A percentile compares a stretch with the other conserved stretches of the same genome.
Conservation (phyloP, 92 coral and sea anemone genomes). For the Ricordea florida region DNA sequence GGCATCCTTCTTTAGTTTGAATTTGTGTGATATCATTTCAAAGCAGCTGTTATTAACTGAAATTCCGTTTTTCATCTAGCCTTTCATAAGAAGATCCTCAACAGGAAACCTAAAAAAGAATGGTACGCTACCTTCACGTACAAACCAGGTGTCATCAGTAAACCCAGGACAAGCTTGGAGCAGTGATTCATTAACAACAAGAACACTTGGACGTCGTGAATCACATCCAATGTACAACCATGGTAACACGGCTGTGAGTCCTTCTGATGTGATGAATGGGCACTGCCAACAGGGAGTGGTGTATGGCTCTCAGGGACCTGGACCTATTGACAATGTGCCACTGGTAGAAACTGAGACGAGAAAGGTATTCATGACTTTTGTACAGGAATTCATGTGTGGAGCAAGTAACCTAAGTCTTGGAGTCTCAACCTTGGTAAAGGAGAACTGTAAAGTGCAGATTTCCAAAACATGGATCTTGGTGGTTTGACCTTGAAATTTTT, state of each 20-base stretch:
- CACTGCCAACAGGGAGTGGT: conserved; percentile 53
- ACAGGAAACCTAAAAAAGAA: conserved; percentile 84
- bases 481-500: too few species aligned
- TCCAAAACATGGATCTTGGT: too few species aligned
- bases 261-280: conserved; percentile 68
- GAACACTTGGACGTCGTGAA: conserved; percentile 69
- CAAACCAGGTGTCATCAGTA: conserved; percentile 62
- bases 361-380: conserved; percentile 60
- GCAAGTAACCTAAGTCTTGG: too few species aligned
- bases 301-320: conserved; percentile 58
- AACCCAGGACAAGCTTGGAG: conserved; percentile 80
- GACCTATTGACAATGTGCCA: conserved; percentile 82
- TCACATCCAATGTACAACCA: conserved; percentile 76
- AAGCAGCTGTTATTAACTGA: too few species aligned
- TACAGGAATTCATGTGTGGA: too few species aligned
- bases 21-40: not conserved
- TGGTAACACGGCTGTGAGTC: conserved; percentile 51
- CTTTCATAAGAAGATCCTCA: conserved; percentile 80
- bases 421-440: too few species aligned
- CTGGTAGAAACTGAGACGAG: conserved; percentile 85
- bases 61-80: conserved; percentile 20
- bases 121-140: conserved; percentile 76
- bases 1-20: not conserved
- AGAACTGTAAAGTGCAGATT: too few species aligned
- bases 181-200: conserved; percentile 52